Base-by-base conservation (phyloP, 2,113 vertebrate species). In the Istiophorus platypterus region DNA sequence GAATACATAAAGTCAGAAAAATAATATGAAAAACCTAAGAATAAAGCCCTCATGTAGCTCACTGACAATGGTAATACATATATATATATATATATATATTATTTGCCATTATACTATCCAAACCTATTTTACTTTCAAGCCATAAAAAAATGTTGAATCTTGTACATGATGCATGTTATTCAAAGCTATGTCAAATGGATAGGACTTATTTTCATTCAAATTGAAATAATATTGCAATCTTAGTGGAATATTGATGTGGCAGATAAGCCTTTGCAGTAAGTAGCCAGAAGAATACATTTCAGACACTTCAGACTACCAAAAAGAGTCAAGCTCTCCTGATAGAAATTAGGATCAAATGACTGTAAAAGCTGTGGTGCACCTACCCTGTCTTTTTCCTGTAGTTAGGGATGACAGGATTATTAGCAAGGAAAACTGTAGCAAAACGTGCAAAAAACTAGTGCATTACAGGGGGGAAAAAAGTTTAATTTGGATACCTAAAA, bases 121-220 rank as follows among this genome's bases (percentile, higher is more conserved):
- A 92, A 91, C 85, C 90, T 88, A 88, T 95, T 93, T 93, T 84
- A 93, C 92, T 76, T 87, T 83, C 82, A 82, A 78, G 80, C 87
- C 90, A 76, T 93, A 76, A 88, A 92, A 92, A 89, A 90, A 85
- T 90, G 94, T 87, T 81, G 93, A 92, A 94, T 80, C 72, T 67
- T 47, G n/a, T 88, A 83, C 62, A 78, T 6, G 67, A 93, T 59
- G 95, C 95, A 91, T 95, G 95, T 95, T 96, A 96, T 96, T 96
- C 78, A 95, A 96, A 96, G 96, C 95, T 96, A 94, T 95, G 94
- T 95, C 94, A 94, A 93, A 91, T 92, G 93, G 95, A 95, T 95
- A 92, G 93, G 92, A 89, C 92, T 94, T 95, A 95, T 96, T 96
- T 96, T 94, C 68, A 95, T 95, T 93, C 90, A 96, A 96, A 97